phyloP scores from a whole-genome alignment of 1,140 invertebrate species.

The Sitophilus oryzae region DNA sequence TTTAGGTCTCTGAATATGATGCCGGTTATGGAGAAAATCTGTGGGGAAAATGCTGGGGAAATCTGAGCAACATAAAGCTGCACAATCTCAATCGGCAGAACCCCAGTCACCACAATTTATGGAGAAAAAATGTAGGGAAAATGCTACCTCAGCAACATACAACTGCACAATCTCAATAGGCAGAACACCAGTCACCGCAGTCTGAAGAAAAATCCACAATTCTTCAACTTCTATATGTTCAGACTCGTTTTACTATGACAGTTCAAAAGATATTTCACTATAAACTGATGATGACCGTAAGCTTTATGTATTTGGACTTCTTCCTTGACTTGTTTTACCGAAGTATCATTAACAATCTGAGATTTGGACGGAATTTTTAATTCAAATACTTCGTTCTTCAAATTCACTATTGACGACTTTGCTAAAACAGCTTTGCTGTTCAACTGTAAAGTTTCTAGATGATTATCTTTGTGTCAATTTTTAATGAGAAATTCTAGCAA shows the following conservation, averaged over 20 bases:
- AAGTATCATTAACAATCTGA: slow-evolving; percentile 69
- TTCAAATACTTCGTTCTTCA: slow-evolving; percentile 60
- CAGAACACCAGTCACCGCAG: too few species aligned
- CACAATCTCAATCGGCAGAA: too few species aligned
- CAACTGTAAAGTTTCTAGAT: slow-evolving; percentile 59
- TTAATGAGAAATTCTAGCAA: slow-evolving; percentile 74
- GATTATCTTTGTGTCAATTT: slow-evolving; percentile 53
- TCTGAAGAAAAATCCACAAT: too few species aligned
- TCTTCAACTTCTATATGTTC: too few species aligned
- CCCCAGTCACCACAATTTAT: too few species aligned
- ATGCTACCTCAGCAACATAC: too few species aligned
- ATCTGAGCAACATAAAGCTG: too few species aligned
- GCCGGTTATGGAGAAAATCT: too few species aligned
- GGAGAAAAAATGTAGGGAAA: too few species aligned
- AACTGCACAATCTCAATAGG: too few species aligned
- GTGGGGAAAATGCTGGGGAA: too few species aligned
- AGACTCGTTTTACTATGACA: slow-evolving; percentile 82
- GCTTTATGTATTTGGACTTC: slow-evolving; percentile 77
- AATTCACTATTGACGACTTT: slow-evolving; percentile 74
- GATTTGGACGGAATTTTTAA: slow-evolving; percentile 75
- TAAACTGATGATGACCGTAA: slow-evolving; percentile 80
- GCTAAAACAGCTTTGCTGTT: slow-evolving; percentile 81
- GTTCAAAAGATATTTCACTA: slow-evolving; percentile 65
- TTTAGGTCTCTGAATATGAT: too few species aligned
- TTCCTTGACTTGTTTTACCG: slow-evolving; percentile 75